Evolutionary conservation across 2,113 vertebrate genomes (phyloP).

Genomic region (Paralichthys olivaceus): DNA sequence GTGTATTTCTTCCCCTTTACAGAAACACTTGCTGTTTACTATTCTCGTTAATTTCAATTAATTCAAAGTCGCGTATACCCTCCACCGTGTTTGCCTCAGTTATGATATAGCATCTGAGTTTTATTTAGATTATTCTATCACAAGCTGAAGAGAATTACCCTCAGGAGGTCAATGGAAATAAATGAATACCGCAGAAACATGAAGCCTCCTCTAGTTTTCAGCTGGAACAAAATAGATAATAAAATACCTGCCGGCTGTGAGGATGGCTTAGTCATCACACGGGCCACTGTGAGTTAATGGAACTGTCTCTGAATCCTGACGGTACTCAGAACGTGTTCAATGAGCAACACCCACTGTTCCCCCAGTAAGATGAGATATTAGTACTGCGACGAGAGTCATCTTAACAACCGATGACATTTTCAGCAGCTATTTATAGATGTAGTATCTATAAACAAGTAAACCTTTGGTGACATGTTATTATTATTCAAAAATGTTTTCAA

Average conservation of each 20-base stretch:
- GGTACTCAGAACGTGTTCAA: not conserved
- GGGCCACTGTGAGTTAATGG: not conserved
- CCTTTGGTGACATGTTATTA: too few species aligned
- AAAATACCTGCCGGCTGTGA: not conserved
- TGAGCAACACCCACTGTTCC: not conserved
- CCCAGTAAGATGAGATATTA: slow-evolving; percentile 3
- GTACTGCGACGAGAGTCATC: not conserved
- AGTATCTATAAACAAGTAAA: too few species aligned
- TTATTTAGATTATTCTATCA: too few species aligned
- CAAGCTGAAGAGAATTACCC: not conserved
- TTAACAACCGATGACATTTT: slow-evolving; percentile 3
- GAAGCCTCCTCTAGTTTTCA: not conserved
- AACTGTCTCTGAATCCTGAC: not conserved
- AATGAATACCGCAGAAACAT: too few species aligned
- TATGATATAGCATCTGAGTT: too few species aligned
- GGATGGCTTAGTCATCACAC: not conserved
- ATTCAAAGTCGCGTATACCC: too few species aligned
- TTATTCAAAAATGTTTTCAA: too few species aligned
- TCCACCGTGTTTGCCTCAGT: too few species aligned
- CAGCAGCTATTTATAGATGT: not conserved
- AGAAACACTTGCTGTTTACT: too few species aligned
- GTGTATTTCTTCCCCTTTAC: too few species aligned
- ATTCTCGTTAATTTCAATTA: too few species aligned
- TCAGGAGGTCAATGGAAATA: not conserved
- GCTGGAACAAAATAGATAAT: not conserved